Evolutionary conservation across 2,888 invertebrate species (phyloP).

Genomic region (Vesta saturnalis): DNA sequence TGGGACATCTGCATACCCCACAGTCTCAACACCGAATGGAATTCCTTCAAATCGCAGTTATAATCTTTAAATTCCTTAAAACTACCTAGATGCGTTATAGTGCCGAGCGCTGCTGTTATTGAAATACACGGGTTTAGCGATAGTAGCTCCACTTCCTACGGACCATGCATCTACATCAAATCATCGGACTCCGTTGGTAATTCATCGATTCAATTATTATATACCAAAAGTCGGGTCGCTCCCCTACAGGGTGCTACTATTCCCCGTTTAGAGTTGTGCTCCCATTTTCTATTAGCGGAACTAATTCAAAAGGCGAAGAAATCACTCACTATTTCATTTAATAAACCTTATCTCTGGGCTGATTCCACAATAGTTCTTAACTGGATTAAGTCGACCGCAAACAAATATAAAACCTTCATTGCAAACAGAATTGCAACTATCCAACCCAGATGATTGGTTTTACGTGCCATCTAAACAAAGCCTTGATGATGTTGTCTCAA

Average conservation of each 20-base stretch:
- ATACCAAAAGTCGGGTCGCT: constrained; percentile 28
- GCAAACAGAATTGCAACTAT: too few species aligned
- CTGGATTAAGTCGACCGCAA: too few species aligned
- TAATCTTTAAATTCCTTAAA: constrained; percentile 9
- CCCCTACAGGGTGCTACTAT: constrained; percentile 20
- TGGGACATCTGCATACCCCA: constrained; percentile 31
- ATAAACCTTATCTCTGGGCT: constrained; percentile 11
- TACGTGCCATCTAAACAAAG: not conserved
- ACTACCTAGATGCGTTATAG: constrained; percentile 11
- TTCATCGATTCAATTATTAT: constrained; percentile 16
- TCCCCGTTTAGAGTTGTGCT: constrained; percentile 28
- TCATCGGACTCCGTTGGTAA: constrained; percentile 19
- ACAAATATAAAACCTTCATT: too few species aligned
- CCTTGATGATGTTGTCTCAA: too few species aligned
- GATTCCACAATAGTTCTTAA: too few species aligned
- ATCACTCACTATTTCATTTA: not conserved
- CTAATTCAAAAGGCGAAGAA: constrained; percentile 16
- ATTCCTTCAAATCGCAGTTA: constrained; percentile 8
- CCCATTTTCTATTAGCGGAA: constrained; percentile 14
- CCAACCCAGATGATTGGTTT: not conserved
- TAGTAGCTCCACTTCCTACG: constrained; percentile 41
- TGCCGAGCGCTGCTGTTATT: not conserved
- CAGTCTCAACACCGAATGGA: constrained; percentile 16
- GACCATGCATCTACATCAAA: constrained; percentile 41
- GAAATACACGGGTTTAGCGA: constrained; percentile 46